phyloP scores from a whole-genome alignment of 2,113 vertebrate species.

The Rhinolophus ferrumequinum region DNA sequence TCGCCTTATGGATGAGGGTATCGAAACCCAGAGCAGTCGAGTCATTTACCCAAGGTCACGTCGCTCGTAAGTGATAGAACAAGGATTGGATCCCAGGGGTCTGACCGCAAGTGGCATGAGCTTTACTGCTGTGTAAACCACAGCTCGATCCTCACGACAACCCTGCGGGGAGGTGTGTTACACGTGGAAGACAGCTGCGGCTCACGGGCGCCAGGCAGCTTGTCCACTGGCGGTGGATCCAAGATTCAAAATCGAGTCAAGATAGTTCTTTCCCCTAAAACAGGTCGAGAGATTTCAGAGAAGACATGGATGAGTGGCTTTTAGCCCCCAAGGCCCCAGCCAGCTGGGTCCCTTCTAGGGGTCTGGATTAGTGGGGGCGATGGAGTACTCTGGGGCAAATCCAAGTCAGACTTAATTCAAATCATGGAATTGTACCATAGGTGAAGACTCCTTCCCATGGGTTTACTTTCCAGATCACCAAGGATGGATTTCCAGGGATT shows the following conservation, averaged over 20 bases:
- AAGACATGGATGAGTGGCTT: neutral
- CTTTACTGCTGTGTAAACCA: neutral
- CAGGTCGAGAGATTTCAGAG: neutral
- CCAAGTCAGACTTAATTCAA: neutral
- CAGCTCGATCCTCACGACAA: neutral
- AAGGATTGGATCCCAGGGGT: neutral
- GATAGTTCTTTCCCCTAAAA: neutral
- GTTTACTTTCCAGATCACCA: slow-evolving; percentile 51
- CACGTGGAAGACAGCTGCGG: neutral
- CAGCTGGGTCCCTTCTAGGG: neutral
- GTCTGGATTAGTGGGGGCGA: neutral
- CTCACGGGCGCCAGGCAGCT: neutral
- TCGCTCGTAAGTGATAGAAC: neutral
- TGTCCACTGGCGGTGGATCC: neutral
- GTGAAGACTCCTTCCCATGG: slow-evolving; percentile 72
- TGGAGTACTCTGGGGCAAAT: neutral
- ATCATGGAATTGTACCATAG: neutral
- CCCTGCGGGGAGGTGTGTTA: neutral
- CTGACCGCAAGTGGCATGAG: neutral
- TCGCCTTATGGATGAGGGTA: neutral
- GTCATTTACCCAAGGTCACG: slow-evolving; percentile 24
- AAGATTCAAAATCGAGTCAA: neutral
- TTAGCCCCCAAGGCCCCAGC: neutral
- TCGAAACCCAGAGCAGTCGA: neutral
- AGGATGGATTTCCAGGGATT: slow-evolving; percentile 58